Evolutionary conservation across 1,140 invertebrate species (phyloP).

Genomic region (Drusus annulatus): DNA sequence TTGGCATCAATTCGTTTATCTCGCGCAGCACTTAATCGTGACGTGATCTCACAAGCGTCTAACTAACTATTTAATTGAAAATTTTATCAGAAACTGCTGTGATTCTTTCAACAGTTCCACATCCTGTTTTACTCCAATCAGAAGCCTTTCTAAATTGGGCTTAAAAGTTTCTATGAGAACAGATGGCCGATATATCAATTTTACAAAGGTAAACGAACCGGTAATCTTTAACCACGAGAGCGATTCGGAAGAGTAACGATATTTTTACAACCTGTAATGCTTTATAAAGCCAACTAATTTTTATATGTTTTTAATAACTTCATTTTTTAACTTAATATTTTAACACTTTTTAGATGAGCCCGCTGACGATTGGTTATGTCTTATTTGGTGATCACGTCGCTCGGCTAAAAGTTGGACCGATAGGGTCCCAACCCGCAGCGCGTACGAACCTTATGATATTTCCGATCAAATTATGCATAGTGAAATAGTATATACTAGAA

Average conservation of each 20-base stretch:
- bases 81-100: not conserved
- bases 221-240: not conserved
- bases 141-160: not conserved
- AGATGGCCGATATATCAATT: slow-evolving; percentile 29
- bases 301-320: too few relatives aligned
- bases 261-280: too few relatives aligned
- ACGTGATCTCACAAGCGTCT: slow-evolving; percentile 23
- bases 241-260: not conserved
- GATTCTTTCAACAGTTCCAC: not conserved
- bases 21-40: slow-evolving; percentile 11
- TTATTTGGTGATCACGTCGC: too few relatives aligned
- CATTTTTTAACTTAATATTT: too few relatives aligned
- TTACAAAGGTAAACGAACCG: not conserved
- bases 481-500: too few relatives aligned
- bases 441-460: too few relatives aligned
- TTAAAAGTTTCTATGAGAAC: slow-evolving; percentile 8
- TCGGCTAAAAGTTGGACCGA: too few relatives aligned
- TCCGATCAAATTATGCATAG: too few relatives aligned
- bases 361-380: too few relatives aligned
- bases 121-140: not conserved
- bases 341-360: too few relatives aligned
- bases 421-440: too few relatives aligned
- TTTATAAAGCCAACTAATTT: too few relatives aligned
- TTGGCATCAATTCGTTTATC: slow-evolving; percentile 32
- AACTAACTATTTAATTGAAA: slow-evolving; percentile 22